These are phyloP conservation scores for Metaphire vulgaris DNA, from an alignment of 1,140 invertebrate species.

Conservation along the genomic window DNA sequence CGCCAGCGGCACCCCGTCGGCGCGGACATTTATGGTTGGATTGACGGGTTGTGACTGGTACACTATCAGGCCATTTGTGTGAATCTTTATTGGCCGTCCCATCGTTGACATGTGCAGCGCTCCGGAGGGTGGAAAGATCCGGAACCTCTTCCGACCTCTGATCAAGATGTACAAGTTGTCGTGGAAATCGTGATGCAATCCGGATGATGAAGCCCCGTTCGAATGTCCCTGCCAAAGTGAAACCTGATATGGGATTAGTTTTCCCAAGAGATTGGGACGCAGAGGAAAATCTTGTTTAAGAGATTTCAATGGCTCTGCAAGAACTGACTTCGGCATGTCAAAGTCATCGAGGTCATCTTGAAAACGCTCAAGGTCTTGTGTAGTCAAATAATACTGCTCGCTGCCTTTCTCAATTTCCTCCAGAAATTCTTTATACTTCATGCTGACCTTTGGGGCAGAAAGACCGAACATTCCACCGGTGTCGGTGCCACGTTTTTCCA, in stretches of 20 bases:
- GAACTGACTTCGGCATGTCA: constrained; percentile 18
- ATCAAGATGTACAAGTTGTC: constrained; percentile 26
- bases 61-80: constrained; percentile 21
- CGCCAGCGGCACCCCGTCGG: constrained; percentile 17
- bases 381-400: constrained; percentile 22
- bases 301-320: constrained; percentile 16
- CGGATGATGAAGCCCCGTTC: constrained; percentile 9
- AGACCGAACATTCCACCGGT: constrained; percentile 12
- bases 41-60: not conserved
- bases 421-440: constrained; percentile 23
- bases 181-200: constrained; percentile 24
- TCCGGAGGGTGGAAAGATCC: constrained; percentile 17
- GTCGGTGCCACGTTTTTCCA: constrained; percentile 2
- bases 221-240: constrained; percentile 23
- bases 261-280: not conserved
- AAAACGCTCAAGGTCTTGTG: constrained; percentile 23
- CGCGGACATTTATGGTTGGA: not conserved
- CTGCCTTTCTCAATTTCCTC: not conserved
- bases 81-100: constrained; percentile 8
- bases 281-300: constrained; percentile 18
- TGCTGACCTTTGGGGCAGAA: constrained; percentile 9
- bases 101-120: constrained; percentile 7
- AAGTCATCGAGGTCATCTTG: constrained; percentile 18
- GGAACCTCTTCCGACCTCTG: constrained; percentile 22
- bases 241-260: constrained; percentile 19